Base-by-base conservation (phyloP, 1,140 invertebrate genomes). In the Wasmannia auropunctata region DNA sequence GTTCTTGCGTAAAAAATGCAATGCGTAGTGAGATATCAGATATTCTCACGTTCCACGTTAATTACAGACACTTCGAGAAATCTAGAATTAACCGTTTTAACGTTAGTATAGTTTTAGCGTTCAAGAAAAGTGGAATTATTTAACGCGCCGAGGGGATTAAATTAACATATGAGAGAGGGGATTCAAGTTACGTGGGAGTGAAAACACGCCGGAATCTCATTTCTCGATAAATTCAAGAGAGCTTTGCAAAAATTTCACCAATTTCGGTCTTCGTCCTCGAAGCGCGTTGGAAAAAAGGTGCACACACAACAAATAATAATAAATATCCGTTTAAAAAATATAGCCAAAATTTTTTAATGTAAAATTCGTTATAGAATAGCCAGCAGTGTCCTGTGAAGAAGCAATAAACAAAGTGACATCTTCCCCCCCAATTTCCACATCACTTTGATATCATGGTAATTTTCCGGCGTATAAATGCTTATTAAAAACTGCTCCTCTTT, bases 1-100 rank as follows among this genome's bases (percentile, higher is more conserved):
- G 37, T 72, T 46, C 7, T 46, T 28, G 51, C 37, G n/a, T 83
- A 31, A 70, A 81, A 81, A 70, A 81, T 58, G 22, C 72, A 56
- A 81, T 34, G 49, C n/a, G n/a, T n/a, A 70, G 11, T n/a, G 28
- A 19, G 43, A 72, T 81, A 81, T 70, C 34, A 11, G 22, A 58
- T 81, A 56, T 16, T 72, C 19, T 19, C 14, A 40, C 16, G 62
- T 37, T 67, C 0, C 22, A n/a, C n/a, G 16, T 46, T 58, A 58
- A 81, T 81, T 70, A 56, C 34, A 22, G 31, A 37, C 46, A 40
- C 56, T 43, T 43, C 19, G 31, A 51, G 46, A n/a, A 40, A 69
- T 25, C 31, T 37, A 16, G 22, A 28, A 69, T 69, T 51, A 51
- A 76, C 40, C 7, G n/a, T 37, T 76, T 37, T 37, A 75, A 16